Evolutionary conservation across 2,113 vertebrate species (phyloP).

Genomic region (Misgurnus anguillicaudatus): DNA sequence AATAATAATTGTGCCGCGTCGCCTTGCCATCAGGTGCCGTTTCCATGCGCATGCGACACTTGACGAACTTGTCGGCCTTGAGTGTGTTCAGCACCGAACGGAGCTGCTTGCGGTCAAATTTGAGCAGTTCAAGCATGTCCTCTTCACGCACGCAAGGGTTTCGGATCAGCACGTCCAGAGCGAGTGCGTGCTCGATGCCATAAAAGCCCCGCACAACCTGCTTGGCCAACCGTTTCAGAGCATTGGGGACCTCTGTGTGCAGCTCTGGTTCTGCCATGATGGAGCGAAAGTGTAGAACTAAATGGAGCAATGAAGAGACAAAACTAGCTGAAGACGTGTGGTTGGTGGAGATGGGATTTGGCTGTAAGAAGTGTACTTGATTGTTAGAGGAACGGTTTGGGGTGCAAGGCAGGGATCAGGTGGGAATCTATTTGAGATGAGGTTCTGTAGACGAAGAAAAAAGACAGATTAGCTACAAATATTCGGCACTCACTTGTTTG

Average conservation of each 20-base stretch:
- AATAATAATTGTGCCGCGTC: slow-evolving; percentile 97
- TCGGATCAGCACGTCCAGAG: slow-evolving; percentile 95
- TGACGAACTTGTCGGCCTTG: slow-evolving; percentile 97
- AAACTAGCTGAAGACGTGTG: neutral
- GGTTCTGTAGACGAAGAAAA: neutral
- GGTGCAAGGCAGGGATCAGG: too few relatives aligned
- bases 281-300: neutral
- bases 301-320: neutral
- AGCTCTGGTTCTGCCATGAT: slow-evolving; percentile 91
- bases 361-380: too few relatives aligned
- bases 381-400: neutral
- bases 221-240: slow-evolving; percentile 93
- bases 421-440: neutral
- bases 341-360: neutral
- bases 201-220: slow-evolving; percentile 97
- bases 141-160: slow-evolving; percentile 97
- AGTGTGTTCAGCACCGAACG: slow-evolving; percentile 94
- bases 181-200: slow-evolving; percentile 91
- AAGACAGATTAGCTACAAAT: neutral
- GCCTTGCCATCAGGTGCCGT: slow-evolving; percentile 94
- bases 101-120: slow-evolving; percentile 97
- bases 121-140: slow-evolving; percentile 97
- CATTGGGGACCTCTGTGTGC: slow-evolving; percentile 90
- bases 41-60: slow-evolving; percentile 97
- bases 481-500: neutral